Base-by-base conservation (phyloP, 2,797 vertebrate genomes). In the Loriculus beryllinus region DNA sequence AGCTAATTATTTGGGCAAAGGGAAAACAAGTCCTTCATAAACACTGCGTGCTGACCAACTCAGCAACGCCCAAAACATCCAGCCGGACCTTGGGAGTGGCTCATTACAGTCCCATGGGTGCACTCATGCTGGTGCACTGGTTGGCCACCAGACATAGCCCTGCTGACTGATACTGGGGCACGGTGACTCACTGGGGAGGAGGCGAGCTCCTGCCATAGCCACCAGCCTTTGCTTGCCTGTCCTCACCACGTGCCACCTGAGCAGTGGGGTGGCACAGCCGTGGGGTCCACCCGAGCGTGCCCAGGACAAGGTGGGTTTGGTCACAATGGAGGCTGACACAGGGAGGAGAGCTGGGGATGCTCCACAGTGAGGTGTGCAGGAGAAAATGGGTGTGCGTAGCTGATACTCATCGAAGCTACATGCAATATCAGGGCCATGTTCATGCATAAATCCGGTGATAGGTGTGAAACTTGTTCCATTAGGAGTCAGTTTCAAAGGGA, bases 141-240 rank as follows among this genome's bases (percentile, higher is more conserved):
- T 69, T 81, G 88, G 87, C 43, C 69, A 68, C 39, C 86, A 93
- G 86, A 56, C 82, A 52, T 33, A 85, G 68, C 78, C 40, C 43
- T 17, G 19, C n/a, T 2, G 42, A 45, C 84, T 69, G 92, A 90
- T 96, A 82, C 92, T 92, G 89, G 92, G 92, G 54, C 76, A 26
- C 0, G 0, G 79, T 96, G 95, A 96, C 86, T 96, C 92, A 95
- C 43, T 2, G 7, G 88, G 86, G 90, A 85, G 88, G 78, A 90
- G 93, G 23, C 0, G 3, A 89, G 54, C 54, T 40, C 91, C 69
- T 4, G 2, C 3, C 2, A 54, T 88, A 74, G 74, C 77, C 67
- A 42, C 3, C 4, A 70, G 92, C 82, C 68, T 81, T 29, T 42
- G 49, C 93, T 93, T 51, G 67, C 64, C 82, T 51, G 75, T n/a